Base-by-base conservation (phyloP, 2,113 vertebrate species). In the Urocynchramus pylzowi region DNA sequence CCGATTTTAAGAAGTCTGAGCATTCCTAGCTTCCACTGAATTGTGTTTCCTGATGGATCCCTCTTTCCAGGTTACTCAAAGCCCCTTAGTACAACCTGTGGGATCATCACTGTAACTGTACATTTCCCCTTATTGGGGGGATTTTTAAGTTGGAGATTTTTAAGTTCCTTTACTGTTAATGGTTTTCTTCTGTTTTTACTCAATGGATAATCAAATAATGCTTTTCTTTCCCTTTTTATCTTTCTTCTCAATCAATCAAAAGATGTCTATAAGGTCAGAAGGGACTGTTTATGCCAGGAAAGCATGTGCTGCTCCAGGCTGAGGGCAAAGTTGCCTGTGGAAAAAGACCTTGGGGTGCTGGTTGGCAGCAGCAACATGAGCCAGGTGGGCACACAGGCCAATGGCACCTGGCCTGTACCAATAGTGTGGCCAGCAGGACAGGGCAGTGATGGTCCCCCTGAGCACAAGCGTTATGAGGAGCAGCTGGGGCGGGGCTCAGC, bases 81-180 rank as follows among this genome's bases (percentile, higher is more conserved):
- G 56, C 13, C 52, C 35, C 61, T 70, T 33, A 45, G 50, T 9
- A 18, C 15, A 82, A 45, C 53, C 69, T 56, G 45, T 24, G 63
- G 83, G 33, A 53, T 39, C 3, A 3, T 79, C 74, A 39, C 53
- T 71, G 59, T 44, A 75, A 86, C 59, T 73, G 52, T 68, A 2
- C 35, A 54, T 84, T 89, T 89, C 56, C 70, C 42, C 61, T 73
- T 69, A 69, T 47, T n/a, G n/a, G n/a, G n/a, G n/a, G n/a, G n/a
- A n/a, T n/a, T n/a, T n/a, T n/a, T n/a, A n/a, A 73, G 26, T 4
- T 87, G 89, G 42, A 57, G 42, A 31, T 18, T 59, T 75, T 85
- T 39, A 57, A 54, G n/a, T 90, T 86, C 94, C 85, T 93, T 91
- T 87, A 87, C 56, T 69, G 41, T 69, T 91, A 91, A 69, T 50